Evolutionary conservation across 1,140 invertebrate genomes (phyloP), one percentile per base, ranked within the genome.

Genomic region (Cyclargus thomasi): DNA sequence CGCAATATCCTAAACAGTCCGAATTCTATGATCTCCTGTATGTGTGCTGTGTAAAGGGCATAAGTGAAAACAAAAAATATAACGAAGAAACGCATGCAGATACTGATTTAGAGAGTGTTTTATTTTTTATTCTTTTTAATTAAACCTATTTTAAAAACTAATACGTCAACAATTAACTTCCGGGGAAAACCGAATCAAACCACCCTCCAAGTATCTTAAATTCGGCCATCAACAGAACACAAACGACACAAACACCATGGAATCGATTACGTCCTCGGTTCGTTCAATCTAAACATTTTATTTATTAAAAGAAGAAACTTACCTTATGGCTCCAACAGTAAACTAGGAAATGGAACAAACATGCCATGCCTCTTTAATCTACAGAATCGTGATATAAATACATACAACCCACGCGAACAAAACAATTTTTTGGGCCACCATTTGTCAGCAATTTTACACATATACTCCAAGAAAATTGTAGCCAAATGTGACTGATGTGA

Each of bases 161-260:
- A 29, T 17, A 55, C 64, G 11, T 64, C 59, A 67, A 63, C 14
- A 62, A 62, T 66, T 67, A 66, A 64, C 18, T 53, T 53, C 53
- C 29, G 20, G 63, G 63, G 68, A 57, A 18, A 62, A 73, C 59
- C 55, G 57, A n/a, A 70, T 69, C 68, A 71, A 70, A 80, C 77
- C 86, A 85, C 81, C 85, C 87, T 90, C 87, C 87, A 90, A 88
- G 86, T 90, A 90, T 85, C 84, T 67, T 75, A 65, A 77, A 69
- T 67, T 72, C 63, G 68, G 23, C 55, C 18, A 57, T 35, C n/a
- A 73, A 73, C 64, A 77, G 64, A 66, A 64, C 76, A 72, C 74
- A 79, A 70, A 82, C 71, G 78, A 83, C 74, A 77, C 55, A 67
- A 80, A 81, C 70, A 79, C 73, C 77, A 78, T 88, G 87, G 85